Evolutionary conservation across 35 echinoderm and acorn worm species (phyloP), one percentile per base, ranked within the genome.

Genomic region (Holothuria glaberrima): DNA sequence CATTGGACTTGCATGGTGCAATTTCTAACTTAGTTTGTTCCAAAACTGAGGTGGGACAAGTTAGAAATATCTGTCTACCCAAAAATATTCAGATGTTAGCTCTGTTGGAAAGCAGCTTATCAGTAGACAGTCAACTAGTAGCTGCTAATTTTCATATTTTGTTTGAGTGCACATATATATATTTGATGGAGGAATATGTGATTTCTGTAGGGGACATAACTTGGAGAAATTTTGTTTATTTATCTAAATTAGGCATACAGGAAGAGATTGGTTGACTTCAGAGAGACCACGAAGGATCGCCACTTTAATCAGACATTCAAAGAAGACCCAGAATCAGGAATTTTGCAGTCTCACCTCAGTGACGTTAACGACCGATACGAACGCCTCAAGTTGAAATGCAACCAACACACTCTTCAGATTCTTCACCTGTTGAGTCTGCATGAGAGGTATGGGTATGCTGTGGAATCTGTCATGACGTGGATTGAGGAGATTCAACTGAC

Each of bases 351-450:
- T 36, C 95, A 95, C 62, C 88, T 99, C 22, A 70, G 30, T 4
- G 97, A 99, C 56, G 70, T 92, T 72, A 99, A 99, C 60, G 93
- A 94, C 12, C 88, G 92, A 19, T 99, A 99, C 67, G 90, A 94
- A 14, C 41, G 69, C 6, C 89, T 99, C 58, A 99, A 99, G 91
- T 18, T 86, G 38, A 87, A 92, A 45, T 93, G 93, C 93, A 95
- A 92, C 67, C 84, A 91, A 16, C 97, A 99, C 86, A 99, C 91
- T 4, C 90, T 87, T 48, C 67, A 76, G 27, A 94, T 97, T 70
- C 58, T 97, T 13, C 65, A 92, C 48, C 88, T 95, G 20, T 82
- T 95, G 83, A 89, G 88, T 28, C 77, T 94, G 18, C 95, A 97
- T 30, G 92, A 97, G 92, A 97, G 94, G 61, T 99, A 89, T 31